Percentiles rank a stretch among this genome's conserved stretches.
These are phyloP conservation scores for Hypocryptadius cinnamomeus DNA, from an alignment of 2,113 vertebrate genomes.

Conservation along the genomic window DNA sequence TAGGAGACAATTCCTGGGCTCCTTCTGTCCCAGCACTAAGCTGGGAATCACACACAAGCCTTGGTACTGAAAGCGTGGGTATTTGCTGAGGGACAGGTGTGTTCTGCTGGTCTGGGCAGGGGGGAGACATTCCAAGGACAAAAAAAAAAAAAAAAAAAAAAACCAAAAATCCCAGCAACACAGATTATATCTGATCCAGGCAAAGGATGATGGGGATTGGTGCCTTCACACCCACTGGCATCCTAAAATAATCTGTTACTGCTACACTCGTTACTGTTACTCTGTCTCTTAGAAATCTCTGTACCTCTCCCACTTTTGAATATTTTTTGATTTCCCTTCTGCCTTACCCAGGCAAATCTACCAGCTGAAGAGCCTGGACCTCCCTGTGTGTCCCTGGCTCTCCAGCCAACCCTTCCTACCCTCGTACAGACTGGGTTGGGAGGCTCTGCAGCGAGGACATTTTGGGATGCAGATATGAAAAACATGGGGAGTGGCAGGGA, in stretches of 20 bases:
- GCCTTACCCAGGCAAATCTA: not conserved
- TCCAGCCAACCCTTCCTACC: not conserved
- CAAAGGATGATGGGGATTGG: not conserved
- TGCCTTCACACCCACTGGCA: conserved; percentile 10
- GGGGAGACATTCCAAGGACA: not conserved
- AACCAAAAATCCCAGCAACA: not conserved
- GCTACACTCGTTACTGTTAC: not conserved
- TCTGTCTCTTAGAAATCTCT: not conserved
- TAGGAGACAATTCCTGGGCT: not conserved
- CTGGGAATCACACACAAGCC: not conserved
- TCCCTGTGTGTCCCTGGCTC: not conserved
- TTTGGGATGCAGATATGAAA: not conserved
- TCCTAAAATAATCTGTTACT: conserved; percentile 17
- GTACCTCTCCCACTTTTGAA: not conserved
- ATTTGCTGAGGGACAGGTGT: not conserved
- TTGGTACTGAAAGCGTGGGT: not conserved
- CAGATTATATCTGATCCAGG: not conserved
- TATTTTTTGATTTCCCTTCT: not conserved
- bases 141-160: not conserved
- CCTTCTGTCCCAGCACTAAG: not conserved
- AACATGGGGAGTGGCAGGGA: not conserved
- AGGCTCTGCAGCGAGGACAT: not conserved
- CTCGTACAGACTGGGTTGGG: not conserved
- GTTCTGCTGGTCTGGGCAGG: not conserved
- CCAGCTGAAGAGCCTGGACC: not conserved